Evolutionary conservation across 2,888 invertebrate genomes (phyloP).

Genomic region (Plebejus argus): DNA sequence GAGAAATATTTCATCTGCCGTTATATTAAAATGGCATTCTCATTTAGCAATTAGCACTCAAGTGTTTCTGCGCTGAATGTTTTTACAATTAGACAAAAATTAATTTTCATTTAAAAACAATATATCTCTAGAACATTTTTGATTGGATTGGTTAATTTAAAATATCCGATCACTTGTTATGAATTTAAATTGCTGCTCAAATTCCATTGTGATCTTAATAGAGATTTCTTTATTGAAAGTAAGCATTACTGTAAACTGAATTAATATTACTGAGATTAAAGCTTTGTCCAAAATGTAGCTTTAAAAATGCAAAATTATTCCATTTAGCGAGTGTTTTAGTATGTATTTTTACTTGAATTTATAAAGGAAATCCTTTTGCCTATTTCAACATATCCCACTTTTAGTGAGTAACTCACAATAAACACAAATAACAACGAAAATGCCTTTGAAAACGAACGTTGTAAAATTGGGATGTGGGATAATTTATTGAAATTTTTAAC

Average conservation of each 20-base stretch:
- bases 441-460: not conserved
- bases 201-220: not conserved
- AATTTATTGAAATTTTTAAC: not conserved
- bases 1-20: not conserved
- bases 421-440: not conserved
- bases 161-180: not conserved
- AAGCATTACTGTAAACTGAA: not conserved
- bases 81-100: not conserved
- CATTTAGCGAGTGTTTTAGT: slow-evolving; percentile 1
- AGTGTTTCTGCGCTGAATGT: not conserved
- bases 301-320: slow-evolving; percentile 7
- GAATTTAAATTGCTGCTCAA: not conserved
- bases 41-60: not conserved
- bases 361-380: slow-evolving; percentile 3
- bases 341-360: not conserved
- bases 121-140: not conserved
- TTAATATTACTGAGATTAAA: not conserved
- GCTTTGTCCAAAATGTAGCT: not conserved
- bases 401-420: not conserved
- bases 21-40: slow-evolving; percentile 4
- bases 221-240: not conserved
- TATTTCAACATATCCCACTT: not conserved
- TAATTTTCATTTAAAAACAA: not conserved
- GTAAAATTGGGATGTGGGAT: not conserved
- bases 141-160: not conserved